Conservation (phyloP, 2,113 vertebrate genomes). For the Sminthopsis crassicaudata region DNA sequence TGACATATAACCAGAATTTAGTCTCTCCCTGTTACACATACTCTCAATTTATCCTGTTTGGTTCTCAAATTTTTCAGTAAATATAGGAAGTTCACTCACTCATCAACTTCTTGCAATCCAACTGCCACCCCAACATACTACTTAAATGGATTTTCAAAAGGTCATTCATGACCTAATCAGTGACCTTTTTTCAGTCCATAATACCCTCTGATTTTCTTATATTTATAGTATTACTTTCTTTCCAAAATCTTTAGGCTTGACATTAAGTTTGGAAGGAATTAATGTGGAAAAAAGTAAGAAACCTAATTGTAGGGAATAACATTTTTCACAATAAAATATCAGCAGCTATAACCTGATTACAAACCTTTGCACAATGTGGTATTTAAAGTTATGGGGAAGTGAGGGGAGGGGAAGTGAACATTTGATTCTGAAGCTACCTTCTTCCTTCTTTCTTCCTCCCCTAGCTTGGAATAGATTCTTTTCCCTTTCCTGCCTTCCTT, state of each 20-base stretch:
- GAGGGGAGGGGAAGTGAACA: not conserved
- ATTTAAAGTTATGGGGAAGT: not conserved
- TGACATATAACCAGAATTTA: not conserved
- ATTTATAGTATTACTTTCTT: conserved; percentile 22
- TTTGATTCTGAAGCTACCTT: not conserved
- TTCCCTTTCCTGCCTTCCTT: not conserved
- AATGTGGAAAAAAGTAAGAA: too few relatives aligned
- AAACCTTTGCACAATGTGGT: not conserved
- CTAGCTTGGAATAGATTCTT: not conserved
- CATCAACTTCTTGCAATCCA: not conserved
- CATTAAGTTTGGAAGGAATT: not conserved
- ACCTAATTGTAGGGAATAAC: conserved; percentile 9
- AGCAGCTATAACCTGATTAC: not conserved
- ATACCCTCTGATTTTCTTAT: not conserved
- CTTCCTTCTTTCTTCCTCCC: not conserved
- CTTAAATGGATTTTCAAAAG: not conserved
- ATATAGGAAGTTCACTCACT: not conserved
- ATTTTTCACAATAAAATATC: conserved; percentile 48
- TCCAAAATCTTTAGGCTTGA: conserved; percentile 26
- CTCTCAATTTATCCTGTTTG: not conserved
- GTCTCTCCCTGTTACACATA: not conserved
- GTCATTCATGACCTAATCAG: not conserved
- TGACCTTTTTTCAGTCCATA: not conserved
- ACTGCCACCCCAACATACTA: not conserved
- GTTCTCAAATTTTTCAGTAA: too few relatives aligned